These are phyloP conservation scores for Cataglyphis cursor DNA, from an alignment of 2,888 invertebrate species.

Conservation along the genomic window DNA sequence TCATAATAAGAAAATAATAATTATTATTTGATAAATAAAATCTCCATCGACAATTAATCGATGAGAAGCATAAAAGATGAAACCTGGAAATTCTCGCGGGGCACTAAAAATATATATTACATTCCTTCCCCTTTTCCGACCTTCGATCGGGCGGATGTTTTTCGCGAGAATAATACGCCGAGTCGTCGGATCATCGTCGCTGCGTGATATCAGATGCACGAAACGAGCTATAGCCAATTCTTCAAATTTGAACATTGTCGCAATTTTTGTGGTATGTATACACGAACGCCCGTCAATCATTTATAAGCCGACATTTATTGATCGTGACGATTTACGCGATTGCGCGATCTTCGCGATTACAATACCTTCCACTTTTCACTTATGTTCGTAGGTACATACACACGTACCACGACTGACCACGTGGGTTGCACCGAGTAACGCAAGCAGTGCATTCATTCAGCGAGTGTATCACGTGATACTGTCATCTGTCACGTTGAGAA, in stretches of 20 bases:
- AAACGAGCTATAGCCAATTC: neutral
- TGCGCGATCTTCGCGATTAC: neutral
- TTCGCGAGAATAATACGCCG: constrained; percentile 68
- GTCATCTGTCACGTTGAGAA: neutral
- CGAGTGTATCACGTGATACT: constrained; percentile 22
- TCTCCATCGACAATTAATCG: too few relatives aligned
- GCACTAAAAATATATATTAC: constrained; percentile 58
- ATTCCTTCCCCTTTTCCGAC: constrained; percentile 56
- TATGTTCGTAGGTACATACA: constrained; percentile 68
- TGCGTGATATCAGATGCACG: neutral
- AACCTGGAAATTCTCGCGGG: neutral
- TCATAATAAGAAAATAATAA: neutral
- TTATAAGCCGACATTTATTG: neutral
- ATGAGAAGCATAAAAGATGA: neutral
- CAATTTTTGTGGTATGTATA: neutral
- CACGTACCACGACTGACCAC: constrained; percentile 77
- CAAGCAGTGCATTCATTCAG: constrained; percentile 68
- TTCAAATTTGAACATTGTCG: neutral
- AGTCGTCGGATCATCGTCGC: constrained; percentile 54
- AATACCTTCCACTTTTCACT: constrained; percentile 17
- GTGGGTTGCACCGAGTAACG: constrained; percentile 77
- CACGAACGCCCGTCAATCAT: neutral
- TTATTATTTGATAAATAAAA: neutral
- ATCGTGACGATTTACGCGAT: neutral
- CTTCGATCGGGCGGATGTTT: constrained; percentile 76